Base-by-base conservation (phyloP, 2,797 vertebrate species). In the Coilia nasus region DNA sequence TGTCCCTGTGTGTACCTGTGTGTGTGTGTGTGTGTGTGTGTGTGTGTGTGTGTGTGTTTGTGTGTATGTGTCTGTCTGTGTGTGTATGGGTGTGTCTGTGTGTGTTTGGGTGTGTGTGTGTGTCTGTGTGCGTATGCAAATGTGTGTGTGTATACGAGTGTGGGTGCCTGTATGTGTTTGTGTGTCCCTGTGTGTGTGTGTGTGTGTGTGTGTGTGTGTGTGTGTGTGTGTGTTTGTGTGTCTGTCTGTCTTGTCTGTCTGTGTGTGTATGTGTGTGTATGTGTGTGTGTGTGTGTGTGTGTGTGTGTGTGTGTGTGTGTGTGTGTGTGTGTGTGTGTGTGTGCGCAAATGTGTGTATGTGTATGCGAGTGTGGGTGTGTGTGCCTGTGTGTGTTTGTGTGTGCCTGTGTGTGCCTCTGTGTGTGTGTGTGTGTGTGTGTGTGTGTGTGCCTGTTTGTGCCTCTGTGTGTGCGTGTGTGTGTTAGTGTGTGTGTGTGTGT, bases 391-490 rank as follows among this genome's bases (percentile, higher is more conserved):
- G 3, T 28, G 25, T 67, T 2, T 28, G n/a, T 67, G 23, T 67
- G 17, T 59, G 2, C 6, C n/a, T 28, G 10, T 67, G 28, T 71
- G 11, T 71, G 14, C n/a, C n/a, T 67, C n/a, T 67, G 1, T 67
- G 23, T 67, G 6, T 67, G 23, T 67, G 6, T 67, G 23, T 28
- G 6, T 67, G 25, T 71, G 11, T 71, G 11, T 71, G 25, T 71
- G 11, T 25, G 6, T 64, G 5, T 64, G n/a, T 64, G n/a, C 11
- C 7, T 23, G n/a, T 64, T 10, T 64, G n/a, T 60, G 6, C 11
- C n/a, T 88, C 90, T 91, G 95, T 64, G 82, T 1, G 85, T 71
- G 82, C 14, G n/a, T 25, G n/a, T 23, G n/a, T 62, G 60, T 62
- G 60, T 62, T 21, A n/a, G 59, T 62, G 59, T 62, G 59, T 62